Evolutionary conservation across 2,113 vertebrate species (phyloP), one percentile per base, ranked within the genome.

Genomic region (Zosterops borbonicus): DNA sequence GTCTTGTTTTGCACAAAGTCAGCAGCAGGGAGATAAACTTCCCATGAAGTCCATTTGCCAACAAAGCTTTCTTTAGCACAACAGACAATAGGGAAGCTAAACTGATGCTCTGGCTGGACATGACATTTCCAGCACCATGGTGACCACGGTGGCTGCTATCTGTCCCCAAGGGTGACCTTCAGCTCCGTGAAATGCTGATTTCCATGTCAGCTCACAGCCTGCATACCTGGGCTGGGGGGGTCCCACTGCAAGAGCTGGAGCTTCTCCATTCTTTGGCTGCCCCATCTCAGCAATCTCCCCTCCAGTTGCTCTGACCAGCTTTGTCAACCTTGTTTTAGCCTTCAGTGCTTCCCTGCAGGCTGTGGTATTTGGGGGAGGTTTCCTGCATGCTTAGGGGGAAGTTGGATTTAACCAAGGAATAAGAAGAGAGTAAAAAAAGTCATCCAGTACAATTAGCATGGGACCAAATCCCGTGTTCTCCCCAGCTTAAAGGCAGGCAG

Each of bases 21-120:
- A 93, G 63, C 94, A 95, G 95, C 88, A 62, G 78, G 86, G 74
- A 89, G 55, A 91, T 7, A 83, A 87, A 91, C 83, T 95, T 79
- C 86, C 88, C 90, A 31, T 5, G 29, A 89, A 78, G 92, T 52
- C 80, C 28, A 22, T 70, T 94, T 89, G 50, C 94, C 81, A 81
- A 53, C 88, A 88, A 44, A 85, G 60, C 84, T 92, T 82, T 41
- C 88, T 92, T 82, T 60, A 91, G 83, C 86, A 65, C 78, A 62
- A 19, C 60, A 67, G 90, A 94, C 89, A 95, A 94, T 76, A 42
- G 83, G 39, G 74, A 70, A 79, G 70, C 62, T 76, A 82, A 89
- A 52, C 21, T 4, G 50, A 44, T 28, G 60, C 92, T 77, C 70
- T 67, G 79, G 21, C 84, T 74, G 90, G 90, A 84, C 47, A 14